Base-by-base conservation (phyloP, 2,113 vertebrate genomes). In the Vulpes vulpes region DNA sequence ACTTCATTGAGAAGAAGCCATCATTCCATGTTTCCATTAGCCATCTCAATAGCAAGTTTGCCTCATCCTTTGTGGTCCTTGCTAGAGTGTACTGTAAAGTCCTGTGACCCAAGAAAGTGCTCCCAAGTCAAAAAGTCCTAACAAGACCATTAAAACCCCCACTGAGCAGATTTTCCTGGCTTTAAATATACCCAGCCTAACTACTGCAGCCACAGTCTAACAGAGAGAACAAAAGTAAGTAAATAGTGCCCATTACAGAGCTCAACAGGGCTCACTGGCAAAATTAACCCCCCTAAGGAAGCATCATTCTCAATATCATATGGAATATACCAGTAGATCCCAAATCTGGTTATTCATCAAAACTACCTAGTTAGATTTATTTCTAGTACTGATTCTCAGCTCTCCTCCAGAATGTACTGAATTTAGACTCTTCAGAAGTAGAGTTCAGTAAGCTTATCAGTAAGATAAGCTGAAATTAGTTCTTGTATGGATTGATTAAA, bases 371-470 rank as follows among this genome's bases (percentile, higher is more conserved):
- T 8, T 64, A 74, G 23, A 81, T 64, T 90, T 71, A 60, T 69
- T 90, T 90, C 60, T 73, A 60, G 30, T 65, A 65, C 16, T 53
- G 22, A 49, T 67, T 30, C 20, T 65, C 43, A 30, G 16, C 22
- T 35, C 8, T 60, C 27, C 53, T 94, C 16, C 3, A 67, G 19
- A 76, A 76, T 49, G 83, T 49, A 83, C 3, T 51, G 51, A 65
- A 65, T 92, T 67, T 82, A n/a, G 67, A 89, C 17, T 76, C 67
- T 64, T 76, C n/a, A 74, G 35, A 84, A 89, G 10, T 35, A 49
- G 8, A 73, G 22, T 82, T 96, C 59, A 93, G 3, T 88, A 87
- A 74, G 35, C 43, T 35, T 51, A 64, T 83, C 89, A 96, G 35
- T 20, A 53, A 59, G 17, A 38, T 38, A 51, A 15, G 49, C 14